These are phyloP conservation scores for Drosophila kepulauana DNA, from an alignment of 1,140 invertebrate genomes.

Conservation along the genomic window DNA sequence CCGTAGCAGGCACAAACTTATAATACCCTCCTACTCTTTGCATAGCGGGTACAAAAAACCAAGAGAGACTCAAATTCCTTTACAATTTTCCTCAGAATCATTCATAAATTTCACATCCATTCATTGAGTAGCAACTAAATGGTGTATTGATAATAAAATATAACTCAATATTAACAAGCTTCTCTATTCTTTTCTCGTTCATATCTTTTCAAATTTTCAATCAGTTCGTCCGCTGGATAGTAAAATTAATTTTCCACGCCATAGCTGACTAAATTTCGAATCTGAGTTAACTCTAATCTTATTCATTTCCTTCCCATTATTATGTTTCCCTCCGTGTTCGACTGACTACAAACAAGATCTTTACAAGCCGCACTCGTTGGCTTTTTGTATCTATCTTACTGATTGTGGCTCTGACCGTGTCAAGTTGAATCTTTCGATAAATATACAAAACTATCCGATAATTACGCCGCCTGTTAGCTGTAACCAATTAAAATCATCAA, in stretches of 20 bases:
- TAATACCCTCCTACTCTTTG: too few relatives aligned
- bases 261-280: slow-evolving; percentile 41
- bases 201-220: slow-evolving; percentile 20
- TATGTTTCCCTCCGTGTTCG: background rate
- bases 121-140: background rate
- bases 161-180: slow-evolving; percentile 37
- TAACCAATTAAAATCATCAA: slow-evolving; percentile 78
- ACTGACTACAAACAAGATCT: slow-evolving; percentile 38
- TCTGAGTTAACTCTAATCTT: slow-evolving; percentile 23
- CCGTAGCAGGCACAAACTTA: too few relatives aligned
- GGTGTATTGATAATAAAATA: background rate
- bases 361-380: slow-evolving; percentile 12
- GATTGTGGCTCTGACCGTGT: slow-evolving; percentile 6
- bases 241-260: slow-evolving; percentile 54
- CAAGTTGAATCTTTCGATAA: slow-evolving; percentile 31
- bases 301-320: slow-evolving; percentile 16
- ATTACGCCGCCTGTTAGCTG: slow-evolving; percentile 68
- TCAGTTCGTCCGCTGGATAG: slow-evolving; percentile 10
- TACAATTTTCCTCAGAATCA: background rate
- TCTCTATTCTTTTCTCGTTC: slow-evolving; percentile 3
- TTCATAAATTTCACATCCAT: slow-evolving; percentile 10
- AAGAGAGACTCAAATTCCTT: background rate
- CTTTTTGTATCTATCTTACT: background rate
- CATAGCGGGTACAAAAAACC: too few relatives aligned
- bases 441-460: slow-evolving; percentile 44